A percentile compares a stretch with the other conserved stretches of the same genome.
Conservation (phyloP, 2,113 vertebrate species). For the Chitala chitala region DNA sequence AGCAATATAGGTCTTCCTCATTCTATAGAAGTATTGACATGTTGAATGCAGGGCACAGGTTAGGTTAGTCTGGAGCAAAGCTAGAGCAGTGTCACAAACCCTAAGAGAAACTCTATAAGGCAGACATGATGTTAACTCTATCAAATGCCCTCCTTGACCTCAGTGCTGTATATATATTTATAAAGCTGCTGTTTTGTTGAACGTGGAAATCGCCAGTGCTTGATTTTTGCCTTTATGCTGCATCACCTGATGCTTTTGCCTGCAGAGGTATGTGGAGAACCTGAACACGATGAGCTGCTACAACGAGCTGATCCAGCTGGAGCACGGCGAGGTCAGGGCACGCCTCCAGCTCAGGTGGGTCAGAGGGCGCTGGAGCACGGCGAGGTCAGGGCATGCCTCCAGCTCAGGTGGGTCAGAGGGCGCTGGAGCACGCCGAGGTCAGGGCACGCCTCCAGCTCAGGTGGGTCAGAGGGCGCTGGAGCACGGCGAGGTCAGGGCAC, state of each 20-base stretch:
- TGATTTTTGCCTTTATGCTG: not conserved
- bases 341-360: constrained; percentile 92
- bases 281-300: constrained; percentile 90
- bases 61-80: too few relatives aligned
- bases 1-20: too few relatives aligned
- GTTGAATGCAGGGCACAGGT: too few relatives aligned
- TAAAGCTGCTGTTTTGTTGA: not conserved
- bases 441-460: too few relatives aligned
- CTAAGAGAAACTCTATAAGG: too few relatives aligned
- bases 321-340: constrained; percentile 86
- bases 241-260: constrained; percentile 20
- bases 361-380: not conserved
- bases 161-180: too few relatives aligned
- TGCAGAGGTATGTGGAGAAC: constrained; percentile 88
- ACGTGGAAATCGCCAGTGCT: not conserved
- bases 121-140: too few relatives aligned
- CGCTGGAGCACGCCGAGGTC: not conserved
- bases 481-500: constrained; percentile 87
- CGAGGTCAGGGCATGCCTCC: too few relatives aligned
- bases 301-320: constrained; percentile 90
- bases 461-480: too few relatives aligned
- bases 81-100: too few relatives aligned
- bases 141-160: too few relatives aligned
- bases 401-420: not conserved
- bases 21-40: too few relatives aligned